These are phyloP conservation scores for Xanthostigma xanthostigma DNA, from an alignment of 2,888 invertebrate genomes.

Conservation along the genomic window DNA sequence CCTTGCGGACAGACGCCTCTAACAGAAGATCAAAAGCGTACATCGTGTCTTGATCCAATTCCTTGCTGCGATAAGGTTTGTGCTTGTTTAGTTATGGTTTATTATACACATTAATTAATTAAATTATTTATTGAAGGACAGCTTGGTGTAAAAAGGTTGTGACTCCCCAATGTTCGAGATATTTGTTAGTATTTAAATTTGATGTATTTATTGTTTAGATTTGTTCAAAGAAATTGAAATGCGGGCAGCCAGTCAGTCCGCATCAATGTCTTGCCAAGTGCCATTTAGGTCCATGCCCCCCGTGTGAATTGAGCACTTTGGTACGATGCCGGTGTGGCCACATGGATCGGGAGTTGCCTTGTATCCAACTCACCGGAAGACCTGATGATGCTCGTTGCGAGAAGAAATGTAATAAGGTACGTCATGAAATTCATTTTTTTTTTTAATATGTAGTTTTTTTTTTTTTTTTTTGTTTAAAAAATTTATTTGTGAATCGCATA, in stretches of 20 bases:
- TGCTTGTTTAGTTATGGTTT: constrained; percentile 8
- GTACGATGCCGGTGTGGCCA: constrained; percentile 76
- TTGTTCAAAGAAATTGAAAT: constrained; percentile 47
- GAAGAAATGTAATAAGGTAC: constrained; percentile 75
- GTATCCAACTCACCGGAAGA: constrained; percentile 51
- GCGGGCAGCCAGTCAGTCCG: constrained; percentile 47
- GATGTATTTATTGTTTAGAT: constrained; percentile 22
- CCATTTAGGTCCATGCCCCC: constrained; percentile 61
- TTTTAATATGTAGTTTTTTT: too few relatives aligned
- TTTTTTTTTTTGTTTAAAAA: too few relatives aligned
- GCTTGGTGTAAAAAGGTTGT: too few relatives aligned
- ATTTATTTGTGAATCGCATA: too few relatives aligned
- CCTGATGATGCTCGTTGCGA: constrained; percentile 70
- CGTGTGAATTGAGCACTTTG: constrained; percentile 57
- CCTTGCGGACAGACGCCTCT: constrained; percentile 56
- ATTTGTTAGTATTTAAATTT: background rate
- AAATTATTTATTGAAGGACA: too few relatives aligned
- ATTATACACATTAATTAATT: too few relatives aligned
- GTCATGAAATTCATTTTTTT: constrained; percentile 3
- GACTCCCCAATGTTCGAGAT: background rate
- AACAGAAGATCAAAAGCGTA: constrained; percentile 32
- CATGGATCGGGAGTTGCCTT: constrained; percentile 67
- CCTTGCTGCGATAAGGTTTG: constrained; percentile 60
- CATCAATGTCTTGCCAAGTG: constrained; percentile 55
- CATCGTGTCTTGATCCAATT: constrained; percentile 64